Evolutionary conservation across 2,113 vertebrate genomes (phyloP).

Genomic region (Labeo rohita): DNA sequence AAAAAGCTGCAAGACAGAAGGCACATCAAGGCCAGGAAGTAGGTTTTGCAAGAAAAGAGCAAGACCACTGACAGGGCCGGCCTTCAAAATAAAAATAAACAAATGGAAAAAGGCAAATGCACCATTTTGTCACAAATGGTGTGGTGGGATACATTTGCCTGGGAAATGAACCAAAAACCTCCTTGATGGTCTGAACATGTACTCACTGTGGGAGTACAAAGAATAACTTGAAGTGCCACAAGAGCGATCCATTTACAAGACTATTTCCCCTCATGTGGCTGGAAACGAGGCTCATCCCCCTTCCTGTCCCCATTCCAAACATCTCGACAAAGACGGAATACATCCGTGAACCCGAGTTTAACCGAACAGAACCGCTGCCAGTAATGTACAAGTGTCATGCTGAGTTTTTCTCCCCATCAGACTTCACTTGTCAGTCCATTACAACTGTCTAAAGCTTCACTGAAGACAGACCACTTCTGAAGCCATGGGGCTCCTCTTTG

Average conservation of each 20-base stretch:
- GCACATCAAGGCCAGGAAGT: slow-evolving; percentile 32
- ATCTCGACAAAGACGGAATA: slow-evolving; percentile 47
- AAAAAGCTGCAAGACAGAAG: slow-evolving; percentile 68
- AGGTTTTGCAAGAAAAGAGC: slow-evolving; percentile 18
- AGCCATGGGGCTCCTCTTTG: slow-evolving; percentile 1
- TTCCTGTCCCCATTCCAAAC: slow-evolving; percentile 37
- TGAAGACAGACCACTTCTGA: slow-evolving; percentile 29
- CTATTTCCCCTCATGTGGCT: slow-evolving; percentile 12
- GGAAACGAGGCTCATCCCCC: slow-evolving; percentile 29
- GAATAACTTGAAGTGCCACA: slow-evolving; percentile 42
- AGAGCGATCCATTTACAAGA: slow-evolving; percentile 40
- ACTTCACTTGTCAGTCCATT: slow-evolving; percentile 32
- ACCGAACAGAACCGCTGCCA: slow-evolving; percentile 36
- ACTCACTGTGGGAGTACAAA: slow-evolving; percentile 26
- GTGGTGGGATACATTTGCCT: slow-evolving; percentile 31
- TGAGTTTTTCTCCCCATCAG: slow-evolving; percentile 44
- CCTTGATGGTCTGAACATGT: slow-evolving; percentile 42
- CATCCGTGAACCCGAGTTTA: slow-evolving; percentile 49
- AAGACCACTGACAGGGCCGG: slow-evolving; percentile 26
- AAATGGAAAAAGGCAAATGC: slow-evolving; percentile 22
- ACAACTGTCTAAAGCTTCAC: slow-evolving; percentile 17
- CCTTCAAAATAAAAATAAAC: slow-evolving; percentile 49
- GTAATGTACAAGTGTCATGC: slow-evolving; percentile 22
- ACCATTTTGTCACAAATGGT: slow-evolving; percentile 20
- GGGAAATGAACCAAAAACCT: slow-evolving; percentile 50